Evolutionary conservation across 2,888 invertebrate genomes (phyloP).

Genomic region (Dione vanillae): DNA sequence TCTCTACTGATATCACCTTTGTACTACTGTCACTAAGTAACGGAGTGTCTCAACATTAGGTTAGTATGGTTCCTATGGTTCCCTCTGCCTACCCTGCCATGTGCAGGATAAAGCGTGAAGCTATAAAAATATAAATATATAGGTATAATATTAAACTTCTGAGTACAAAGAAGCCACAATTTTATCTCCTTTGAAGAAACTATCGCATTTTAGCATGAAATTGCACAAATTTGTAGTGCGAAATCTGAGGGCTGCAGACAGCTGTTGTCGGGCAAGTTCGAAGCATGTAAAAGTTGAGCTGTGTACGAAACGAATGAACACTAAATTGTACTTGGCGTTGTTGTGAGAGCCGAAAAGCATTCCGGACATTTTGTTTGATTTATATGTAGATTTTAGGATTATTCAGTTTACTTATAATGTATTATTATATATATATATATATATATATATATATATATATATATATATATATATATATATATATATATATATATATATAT

Average conservation of each 20-base stretch:
- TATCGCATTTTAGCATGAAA: conserved; percentile 3
- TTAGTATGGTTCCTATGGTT: too few species aligned
- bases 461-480: too few species aligned
- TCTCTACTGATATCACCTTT: too few species aligned
- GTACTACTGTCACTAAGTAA: too few species aligned
- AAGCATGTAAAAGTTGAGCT: conserved; percentile 23
- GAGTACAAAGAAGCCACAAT: background rate
- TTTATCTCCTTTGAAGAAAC: background rate
- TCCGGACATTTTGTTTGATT: background rate
- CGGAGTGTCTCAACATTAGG: too few species aligned
- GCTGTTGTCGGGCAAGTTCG: conserved; percentile 19
- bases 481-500: too few species aligned
- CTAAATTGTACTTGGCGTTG: conserved; percentile 20
- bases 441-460: too few species aligned
- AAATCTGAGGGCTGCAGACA: conserved; percentile 17
- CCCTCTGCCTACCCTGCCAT: too few species aligned
- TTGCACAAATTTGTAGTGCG: conserved; percentile 23
- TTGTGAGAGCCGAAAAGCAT: background rate
- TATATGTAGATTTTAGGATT: background rate
- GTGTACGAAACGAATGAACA: conserved; percentile 23
- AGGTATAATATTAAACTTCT: background rate
- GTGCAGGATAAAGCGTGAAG: too few species aligned
- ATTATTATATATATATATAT: too few species aligned
- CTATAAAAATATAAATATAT: background rate
- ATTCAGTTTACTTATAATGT: background rate